Evolutionary conservation across 2,888 invertebrate genomes (phyloP).

Genomic region (Ramazzottius varieornatus): DNA sequence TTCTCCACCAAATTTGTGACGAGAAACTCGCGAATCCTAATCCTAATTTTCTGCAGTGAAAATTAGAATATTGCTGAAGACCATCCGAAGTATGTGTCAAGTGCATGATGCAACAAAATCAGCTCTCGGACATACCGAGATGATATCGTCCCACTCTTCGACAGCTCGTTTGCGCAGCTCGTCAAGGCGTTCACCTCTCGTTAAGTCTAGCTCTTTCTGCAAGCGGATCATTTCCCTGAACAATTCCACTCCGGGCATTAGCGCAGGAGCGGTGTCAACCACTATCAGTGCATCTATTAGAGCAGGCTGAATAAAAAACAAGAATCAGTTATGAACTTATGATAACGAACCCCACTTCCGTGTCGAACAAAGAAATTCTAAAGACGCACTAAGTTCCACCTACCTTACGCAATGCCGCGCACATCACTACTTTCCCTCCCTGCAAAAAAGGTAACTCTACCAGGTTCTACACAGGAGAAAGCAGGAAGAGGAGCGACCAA

Average conservation of each 20-base stretch:
- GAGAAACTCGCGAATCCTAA: constrained; percentile 41
- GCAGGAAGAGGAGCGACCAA: too few relatives aligned
- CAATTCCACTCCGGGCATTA: not conserved
- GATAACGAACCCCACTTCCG: too few relatives aligned
- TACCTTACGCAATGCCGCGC: constrained; percentile 39
- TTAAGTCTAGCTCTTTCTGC: not conserved
- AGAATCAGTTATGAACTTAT: too few relatives aligned
- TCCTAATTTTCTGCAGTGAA: constrained; percentile 20
- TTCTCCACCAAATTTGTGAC: constrained; percentile 51
- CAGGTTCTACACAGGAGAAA: too few relatives aligned
- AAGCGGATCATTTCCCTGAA: not conserved
- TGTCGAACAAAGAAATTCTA: too few relatives aligned
- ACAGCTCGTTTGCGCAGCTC: constrained; percentile 1
- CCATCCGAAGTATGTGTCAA: too few relatives aligned
- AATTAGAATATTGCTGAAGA: too few relatives aligned
- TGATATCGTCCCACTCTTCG: constrained; percentile 6
- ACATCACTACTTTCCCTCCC: constrained; percentile 72
- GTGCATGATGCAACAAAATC: not conserved
- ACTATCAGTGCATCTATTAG: constrained; percentile 4
- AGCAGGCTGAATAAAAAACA: constrained; percentile 9
- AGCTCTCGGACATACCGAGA: constrained; percentile 5
- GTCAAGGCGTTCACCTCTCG: not conserved
- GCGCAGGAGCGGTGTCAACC: constrained; percentile 1
- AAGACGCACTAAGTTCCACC: too few relatives aligned
- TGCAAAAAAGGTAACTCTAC: not conserved